Conservation (phyloP, 2,888 invertebrate genomes). For the Tuta absoluta region DNA sequence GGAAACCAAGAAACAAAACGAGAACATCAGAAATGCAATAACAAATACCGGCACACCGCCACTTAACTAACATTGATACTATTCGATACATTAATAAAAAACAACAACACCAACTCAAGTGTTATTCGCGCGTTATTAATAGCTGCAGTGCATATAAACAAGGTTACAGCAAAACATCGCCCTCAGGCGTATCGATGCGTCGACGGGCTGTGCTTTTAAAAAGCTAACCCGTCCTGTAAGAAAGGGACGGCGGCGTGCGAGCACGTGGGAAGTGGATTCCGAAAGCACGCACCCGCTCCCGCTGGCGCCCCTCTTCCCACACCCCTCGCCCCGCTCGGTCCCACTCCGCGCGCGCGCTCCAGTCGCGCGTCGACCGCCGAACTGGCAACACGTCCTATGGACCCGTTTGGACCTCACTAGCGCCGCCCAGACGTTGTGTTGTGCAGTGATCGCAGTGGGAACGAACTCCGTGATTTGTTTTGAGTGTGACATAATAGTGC, state of each 20-base stretch:
- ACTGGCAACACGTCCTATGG: slow-evolving; percentile 58
- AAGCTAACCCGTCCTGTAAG: slow-evolving; percentile 78
- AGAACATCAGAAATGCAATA: slow-evolving; percentile 59
- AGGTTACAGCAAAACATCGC: slow-evolving; percentile 72
- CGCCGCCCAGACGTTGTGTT: slow-evolving; percentile 67
- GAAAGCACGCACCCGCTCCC: slow-evolving; percentile 76
- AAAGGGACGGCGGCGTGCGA: slow-evolving; percentile 70
- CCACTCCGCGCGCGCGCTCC: slow-evolving; percentile 67
- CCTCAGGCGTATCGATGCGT: slow-evolving; percentile 76
- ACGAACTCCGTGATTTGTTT: slow-evolving; percentile 75
- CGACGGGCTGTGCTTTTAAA: slow-evolving; percentile 72
- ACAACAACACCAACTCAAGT: slow-evolving; percentile 61
- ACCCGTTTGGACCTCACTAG: slow-evolving; percentile 47
- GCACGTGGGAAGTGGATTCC: slow-evolving; percentile 81
- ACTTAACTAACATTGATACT: slow-evolving; percentile 56
- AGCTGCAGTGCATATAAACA: slow-evolving; percentile 77
- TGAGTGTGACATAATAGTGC: slow-evolving; percentile 73
- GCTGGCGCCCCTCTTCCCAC: slow-evolving; percentile 46
- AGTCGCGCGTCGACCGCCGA: slow-evolving; percentile 79
- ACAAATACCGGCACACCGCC: slow-evolving; percentile 53
- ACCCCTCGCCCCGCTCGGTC: slow-evolving; percentile 38
- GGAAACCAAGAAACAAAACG: slow-evolving; percentile 55
- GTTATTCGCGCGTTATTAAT: slow-evolving; percentile 75
- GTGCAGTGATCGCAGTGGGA: slow-evolving; percentile 61
- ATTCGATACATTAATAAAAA: slow-evolving; percentile 57